Percentiles rank a stretch among this genome's conserved stretches.
Evolutionary conservation across 2,888 invertebrate species (phyloP).

Genomic region (Drosophila acutilabella): DNA sequence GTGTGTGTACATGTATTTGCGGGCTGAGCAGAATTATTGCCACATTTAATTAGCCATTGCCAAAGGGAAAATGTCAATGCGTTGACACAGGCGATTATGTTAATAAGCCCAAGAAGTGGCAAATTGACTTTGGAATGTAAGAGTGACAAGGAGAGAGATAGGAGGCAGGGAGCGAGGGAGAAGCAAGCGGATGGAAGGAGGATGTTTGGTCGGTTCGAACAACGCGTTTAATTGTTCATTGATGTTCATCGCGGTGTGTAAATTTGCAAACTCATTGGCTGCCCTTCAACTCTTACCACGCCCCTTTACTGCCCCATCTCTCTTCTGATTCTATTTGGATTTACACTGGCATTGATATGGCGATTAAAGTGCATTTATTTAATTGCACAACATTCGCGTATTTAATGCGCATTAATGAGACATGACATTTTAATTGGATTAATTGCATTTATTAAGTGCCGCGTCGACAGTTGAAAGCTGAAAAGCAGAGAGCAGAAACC

Average conservation of each 20-base stretch:
- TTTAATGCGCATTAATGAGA: slow-evolving; percentile 76
- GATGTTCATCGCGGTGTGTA: slow-evolving; percentile 60
- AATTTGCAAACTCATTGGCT: slow-evolving; percentile 54
- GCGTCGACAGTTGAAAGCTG: slow-evolving; percentile 31
- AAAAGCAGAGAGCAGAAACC: slow-evolving; percentile 13
- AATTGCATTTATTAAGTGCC: slow-evolving; percentile 74
- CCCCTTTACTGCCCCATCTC: background rate
- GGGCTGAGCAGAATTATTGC: slow-evolving; percentile 50
- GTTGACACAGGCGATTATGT: slow-evolving; percentile 75
- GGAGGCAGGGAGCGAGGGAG: background rate
- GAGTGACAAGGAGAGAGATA: background rate
- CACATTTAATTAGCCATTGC: slow-evolving; percentile 71
- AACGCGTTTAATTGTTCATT: slow-evolving; percentile 68
- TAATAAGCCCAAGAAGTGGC: slow-evolving; percentile 57
- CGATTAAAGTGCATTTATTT: slow-evolving; percentile 74
- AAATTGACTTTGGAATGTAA: background rate
- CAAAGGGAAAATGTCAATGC: slow-evolving; percentile 48
- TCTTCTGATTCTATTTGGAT: slow-evolving; percentile 19
- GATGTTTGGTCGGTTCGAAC: slow-evolving; percentile 14
- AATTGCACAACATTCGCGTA: slow-evolving; percentile 70
- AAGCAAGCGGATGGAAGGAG: background rate
- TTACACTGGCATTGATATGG: slow-evolving; percentile 59
- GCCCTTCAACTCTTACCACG: background rate
- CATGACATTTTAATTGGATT: slow-evolving; percentile 80
- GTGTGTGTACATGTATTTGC: background rate